These are phyloP conservation scores for Cirrhinus mrigala DNA, from an alignment of 2,797 vertebrate species.

Conservation along the genomic window DNA sequence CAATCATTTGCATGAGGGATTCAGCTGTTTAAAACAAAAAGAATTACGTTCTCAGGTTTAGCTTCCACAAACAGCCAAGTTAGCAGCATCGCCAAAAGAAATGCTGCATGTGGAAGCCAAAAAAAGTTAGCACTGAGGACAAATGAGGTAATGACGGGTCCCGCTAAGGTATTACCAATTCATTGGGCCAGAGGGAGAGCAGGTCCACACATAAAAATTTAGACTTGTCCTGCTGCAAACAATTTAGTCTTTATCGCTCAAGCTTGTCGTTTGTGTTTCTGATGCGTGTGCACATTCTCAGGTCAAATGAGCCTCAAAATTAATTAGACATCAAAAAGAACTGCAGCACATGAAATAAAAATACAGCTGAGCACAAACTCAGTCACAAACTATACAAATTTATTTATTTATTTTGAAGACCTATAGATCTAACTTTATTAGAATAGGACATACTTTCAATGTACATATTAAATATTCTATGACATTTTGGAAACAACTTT, in stretches of 20 bases:
- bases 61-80: not conserved
- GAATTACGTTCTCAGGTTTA: conserved; percentile 29
- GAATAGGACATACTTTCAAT: not conserved
- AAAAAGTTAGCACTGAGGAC: not conserved
- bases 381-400: not conserved
- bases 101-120: not conserved
- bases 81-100: conserved; percentile 11
- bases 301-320: conserved; percentile 30
- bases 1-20: conserved; percentile 50
- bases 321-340: conserved; percentile 13
- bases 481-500: not conserved
- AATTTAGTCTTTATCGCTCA: conserved; percentile 5
- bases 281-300: conserved; percentile 1
- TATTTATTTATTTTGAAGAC: not conserved
- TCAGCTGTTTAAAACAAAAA: conserved; percentile 42
- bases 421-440: not conserved
- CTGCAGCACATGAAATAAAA: not conserved
- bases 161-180: not conserved
- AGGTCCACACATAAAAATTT: not conserved
- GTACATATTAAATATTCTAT: not conserved
- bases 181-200: not conserved
- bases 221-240: conserved; percentile 2
- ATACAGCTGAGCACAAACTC: conserved; percentile 14
- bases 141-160: not conserved
- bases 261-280: conserved; percentile 5